Conservation (phyloP, 2,888 invertebrate species). For the Amblyteles armatorius region DNA sequence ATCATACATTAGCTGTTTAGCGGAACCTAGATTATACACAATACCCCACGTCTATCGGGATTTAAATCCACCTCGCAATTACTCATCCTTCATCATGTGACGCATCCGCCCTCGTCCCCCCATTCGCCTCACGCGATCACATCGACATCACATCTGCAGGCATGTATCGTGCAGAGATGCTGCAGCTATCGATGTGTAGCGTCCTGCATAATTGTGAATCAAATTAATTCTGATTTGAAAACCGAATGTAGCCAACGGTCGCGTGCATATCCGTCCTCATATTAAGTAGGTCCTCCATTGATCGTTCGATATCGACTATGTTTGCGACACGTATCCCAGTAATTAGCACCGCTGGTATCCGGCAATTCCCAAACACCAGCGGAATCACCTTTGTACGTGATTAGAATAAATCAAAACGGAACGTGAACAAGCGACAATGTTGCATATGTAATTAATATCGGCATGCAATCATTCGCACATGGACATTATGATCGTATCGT, state of each 20-base stretch:
- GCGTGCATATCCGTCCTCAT: not conserved
- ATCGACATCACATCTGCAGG: constrained; percentile 43
- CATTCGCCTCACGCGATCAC: constrained; percentile 15
- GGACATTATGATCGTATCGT: constrained; percentile 9
- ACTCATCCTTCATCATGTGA: constrained; percentile 50
- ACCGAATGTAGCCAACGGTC: constrained; percentile 5
- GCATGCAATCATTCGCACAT: not conserved
- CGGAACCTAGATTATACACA: not conserved
- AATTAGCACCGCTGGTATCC: constrained; percentile 43
- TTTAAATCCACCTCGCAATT: constrained; percentile 49
- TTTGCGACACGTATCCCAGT: constrained; percentile 15
- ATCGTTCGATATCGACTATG: not conserved
- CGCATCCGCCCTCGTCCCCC: constrained; percentile 29
- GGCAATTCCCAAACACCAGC: constrained; percentile 22
- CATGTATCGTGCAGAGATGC: not conserved
- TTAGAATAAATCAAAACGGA: constrained; percentile 19
- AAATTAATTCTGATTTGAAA: constrained; percentile 57
- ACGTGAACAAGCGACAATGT: constrained; percentile 7
- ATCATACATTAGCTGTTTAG: not conserved
- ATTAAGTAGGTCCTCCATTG: not conserved
- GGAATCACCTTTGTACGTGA: constrained; percentile 25
- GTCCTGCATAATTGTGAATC: constrained; percentile 44
- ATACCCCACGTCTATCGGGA: constrained; percentile 23
- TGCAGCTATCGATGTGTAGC: constrained; percentile 27
- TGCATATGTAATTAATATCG: constrained; percentile 6